phyloP scores from a whole-genome alignment of 2,797 vertebrate genomes.

The Argya squamiceps region DNA sequence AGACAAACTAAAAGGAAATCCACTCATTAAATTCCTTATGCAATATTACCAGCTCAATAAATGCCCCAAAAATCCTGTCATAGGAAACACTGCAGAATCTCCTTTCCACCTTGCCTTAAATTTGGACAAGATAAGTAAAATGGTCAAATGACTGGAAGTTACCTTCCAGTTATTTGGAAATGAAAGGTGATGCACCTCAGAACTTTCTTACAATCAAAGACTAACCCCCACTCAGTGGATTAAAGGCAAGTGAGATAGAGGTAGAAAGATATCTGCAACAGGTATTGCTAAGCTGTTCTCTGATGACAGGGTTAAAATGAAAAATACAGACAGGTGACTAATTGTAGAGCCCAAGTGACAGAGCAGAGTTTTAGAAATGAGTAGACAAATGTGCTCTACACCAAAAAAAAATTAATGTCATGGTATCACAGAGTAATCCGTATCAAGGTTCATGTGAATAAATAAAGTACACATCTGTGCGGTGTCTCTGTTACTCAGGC shows the following conservation, averaged over 20 bases:
- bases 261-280: background rate
- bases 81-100: background rate
- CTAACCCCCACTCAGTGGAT: conserved; percentile 9
- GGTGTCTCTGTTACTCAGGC: background rate
- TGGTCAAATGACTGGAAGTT: background rate
- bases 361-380: background rate
- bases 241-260: conserved; percentile 7
- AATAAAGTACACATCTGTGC: background rate
- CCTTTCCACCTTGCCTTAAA: background rate
- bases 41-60: background rate
- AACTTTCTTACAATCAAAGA: conserved; percentile 26
- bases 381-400: background rate
- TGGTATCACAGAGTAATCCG: background rate
- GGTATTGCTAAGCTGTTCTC: background rate
- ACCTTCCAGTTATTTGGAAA: conserved; percentile 23
- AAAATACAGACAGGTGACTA: background rate
- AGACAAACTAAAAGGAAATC: background rate
- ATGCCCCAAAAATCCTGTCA: background rate
- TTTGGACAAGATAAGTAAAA: background rate
- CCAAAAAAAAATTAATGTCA: background rate
- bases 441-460: background rate
- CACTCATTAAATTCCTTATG: background rate
- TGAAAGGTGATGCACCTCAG: background rate
- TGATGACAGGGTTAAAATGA: background rate
- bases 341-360: background rate